Base-by-base conservation (phyloP, 2,797 vertebrate species). In the Staurois parvus region DNA sequence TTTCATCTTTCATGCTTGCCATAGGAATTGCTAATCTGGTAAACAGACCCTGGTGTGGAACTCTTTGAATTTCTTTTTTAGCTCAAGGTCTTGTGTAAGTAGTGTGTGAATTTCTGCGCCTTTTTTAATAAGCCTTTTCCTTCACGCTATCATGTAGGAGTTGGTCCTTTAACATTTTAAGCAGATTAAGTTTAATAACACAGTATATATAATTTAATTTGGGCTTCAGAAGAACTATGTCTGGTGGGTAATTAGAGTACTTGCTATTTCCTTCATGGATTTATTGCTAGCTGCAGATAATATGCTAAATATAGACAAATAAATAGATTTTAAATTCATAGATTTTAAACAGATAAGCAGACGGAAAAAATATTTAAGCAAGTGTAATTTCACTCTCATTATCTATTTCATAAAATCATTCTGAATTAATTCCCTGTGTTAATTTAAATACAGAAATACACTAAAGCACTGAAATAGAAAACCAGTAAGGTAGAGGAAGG, bases 1-100 rank as follows among this genome's bases (percentile, higher is more conserved):
- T 81, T 81, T 81, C 79, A 81, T 81, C 79, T 72, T 81, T 81
- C 79, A 81, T n/a, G 70, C 79, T 72, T 62, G 68, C 70, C 26
- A 30, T 48, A 40, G 70, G 45, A 80, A 80, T 72, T 52, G 67
- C 66, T 72, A 72, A 81, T 32, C 30, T 72, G 13, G 30, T 48
- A 81, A 81, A 28, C 42, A 7, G 26, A 8, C 45, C 32, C 64
- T 48, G 24, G n/a, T 67, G 56, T 9, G 45, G 26, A 81, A 72
- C 45, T 81, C 32, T 81, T 59, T 72, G 42, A 72, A 72, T 72
- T 70, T 29, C 3, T 19, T 34, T 48, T 37, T 81, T 72, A 45
- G 12, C 28, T 81, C 45, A 81, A 72, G 79, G 79, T 72, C 79
- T 72, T 29, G 34, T 42, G 48, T 8, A 12, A 9, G 48, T 52